Evolutionary conservation across 1,140 invertebrate genomes (phyloP), one percentile per base, ranked within the genome.

Genomic region (Orchestia grillus): DNA sequence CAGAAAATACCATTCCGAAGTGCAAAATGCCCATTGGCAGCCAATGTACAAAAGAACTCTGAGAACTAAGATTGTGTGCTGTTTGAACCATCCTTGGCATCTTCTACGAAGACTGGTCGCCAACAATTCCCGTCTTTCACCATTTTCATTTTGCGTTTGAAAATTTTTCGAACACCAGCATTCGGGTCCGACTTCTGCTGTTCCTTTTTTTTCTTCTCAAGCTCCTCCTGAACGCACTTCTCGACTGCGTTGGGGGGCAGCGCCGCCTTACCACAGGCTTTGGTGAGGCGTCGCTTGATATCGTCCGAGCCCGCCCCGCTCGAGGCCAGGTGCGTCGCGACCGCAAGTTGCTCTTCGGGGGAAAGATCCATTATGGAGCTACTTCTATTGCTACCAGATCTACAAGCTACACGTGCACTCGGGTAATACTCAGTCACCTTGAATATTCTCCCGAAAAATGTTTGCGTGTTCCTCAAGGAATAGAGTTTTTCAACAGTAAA

Each of bases 121-220:
- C 92, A 94, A n/a, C 92, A 94, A 45, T 94, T 44, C 11, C 92
- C 92, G 19, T 94, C 92, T 47, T 94, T 94, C 41, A 94, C 92
- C 92, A 94, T 94, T 40, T 94, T 94, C 92, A 94, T 94, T 44
- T 94, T 94, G 44, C 92, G 92, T 40, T 40, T 45, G 92, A 94
- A 47, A 45, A 94, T 94, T 94, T 45, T 94, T 0, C 36, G 6
- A 11, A 94, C 92, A 11, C 43, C 36, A 42, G 92, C 92, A n/a
- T 40, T 47, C 44, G 4, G 44, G 15, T 45, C 92, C 43, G 44
- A 44, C 4, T 11, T 4, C 44, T 47, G 6, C 44, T 47, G 44
- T n/a, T 45, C 92, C 43, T 6, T 44, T 40, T 94, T 94, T 45
- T 94, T 94, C 19, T 53, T n/a, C 1, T 19, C 92, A 8, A 16